Conservation (phyloP, 1,140 invertebrate species). For the Cheumatopsyche charites region DNA sequence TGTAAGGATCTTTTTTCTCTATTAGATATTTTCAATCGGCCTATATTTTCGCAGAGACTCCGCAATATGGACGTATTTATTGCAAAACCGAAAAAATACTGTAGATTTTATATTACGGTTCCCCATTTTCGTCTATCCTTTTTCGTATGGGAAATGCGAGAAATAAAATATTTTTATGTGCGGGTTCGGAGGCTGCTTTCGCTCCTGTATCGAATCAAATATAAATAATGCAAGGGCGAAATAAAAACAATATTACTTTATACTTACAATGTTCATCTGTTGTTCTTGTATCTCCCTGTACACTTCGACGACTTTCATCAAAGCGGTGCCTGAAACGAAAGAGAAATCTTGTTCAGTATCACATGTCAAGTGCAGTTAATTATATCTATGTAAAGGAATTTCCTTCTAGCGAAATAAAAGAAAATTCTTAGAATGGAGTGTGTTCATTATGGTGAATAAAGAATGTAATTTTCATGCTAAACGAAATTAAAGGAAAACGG, state of each 20-base stretch:
- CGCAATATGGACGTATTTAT: neutral
- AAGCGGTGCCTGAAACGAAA: constrained; percentile 76
- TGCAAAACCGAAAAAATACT: constrained; percentile 1
- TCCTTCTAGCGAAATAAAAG: neutral
- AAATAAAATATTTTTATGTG: constrained; percentile 23
- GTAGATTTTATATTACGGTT: constrained; percentile 3
- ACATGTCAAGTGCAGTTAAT: no score
- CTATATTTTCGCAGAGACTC: no score
- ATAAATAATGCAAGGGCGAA: constrained; percentile 11
- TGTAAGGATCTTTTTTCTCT: no score
- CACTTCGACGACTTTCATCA: constrained; percentile 90
- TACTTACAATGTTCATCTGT: constrained; percentile 91
- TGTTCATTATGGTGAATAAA: constrained; percentile 29
- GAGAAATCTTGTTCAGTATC: constrained; percentile 36
- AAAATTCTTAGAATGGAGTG: neutral
- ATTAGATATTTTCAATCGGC: no score
- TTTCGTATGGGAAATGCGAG: neutral
- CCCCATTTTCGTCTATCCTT: neutral
- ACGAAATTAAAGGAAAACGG: constrained; percentile 36
- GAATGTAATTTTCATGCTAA: constrained; percentile 35
- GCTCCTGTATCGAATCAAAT: constrained; percentile 7
- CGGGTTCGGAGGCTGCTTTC: neutral
- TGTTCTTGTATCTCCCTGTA: constrained; percentile 91
- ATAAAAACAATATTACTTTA: constrained; percentile 30
- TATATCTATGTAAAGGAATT: neutral